These are phyloP conservation scores for Anthopleura sola DNA, from an alignment of 64 coral and sea anemone species.

Conservation along the genomic window DNA sequence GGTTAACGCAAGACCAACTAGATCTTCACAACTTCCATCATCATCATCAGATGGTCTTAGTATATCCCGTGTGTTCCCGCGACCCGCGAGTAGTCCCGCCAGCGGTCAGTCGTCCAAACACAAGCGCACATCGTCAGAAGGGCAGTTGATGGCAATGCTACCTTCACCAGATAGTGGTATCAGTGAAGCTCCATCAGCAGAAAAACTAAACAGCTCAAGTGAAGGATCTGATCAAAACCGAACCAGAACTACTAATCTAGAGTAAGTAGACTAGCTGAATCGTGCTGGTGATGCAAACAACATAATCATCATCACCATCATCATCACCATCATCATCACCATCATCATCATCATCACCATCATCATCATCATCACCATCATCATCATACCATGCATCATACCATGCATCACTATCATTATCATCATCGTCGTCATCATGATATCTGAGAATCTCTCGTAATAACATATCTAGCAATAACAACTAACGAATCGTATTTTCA, in stretches of 20 bases:
- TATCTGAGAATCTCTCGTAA: neutral
- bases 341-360: no score
- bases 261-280: constrained; percentile 18
- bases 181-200: constrained; percentile 12
- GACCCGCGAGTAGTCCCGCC: constrained; percentile 68
- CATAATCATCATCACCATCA: neutral
- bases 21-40: neutral
- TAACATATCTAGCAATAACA: neutral
- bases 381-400: neutral
- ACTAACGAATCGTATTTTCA: neutral
- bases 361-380: neutral
- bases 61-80: constrained; percentile 77
- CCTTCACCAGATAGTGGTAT: constrained; percentile 35
- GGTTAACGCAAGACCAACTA: neutral
- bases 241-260: constrained; percentile 2
- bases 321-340: no score
- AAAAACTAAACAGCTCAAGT: constrained; percentile 63
- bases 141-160: constrained; percentile 38
- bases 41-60: constrained; percentile 19
- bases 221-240: constrained; percentile 35
- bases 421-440: neutral
- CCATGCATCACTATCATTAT: no score
- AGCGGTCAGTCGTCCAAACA: constrained; percentile 35
- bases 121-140: constrained; percentile 73
- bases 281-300: neutral